Evolutionary conservation across 1,140 invertebrate species (phyloP).

Genomic region (Halictus rubicundus): DNA sequence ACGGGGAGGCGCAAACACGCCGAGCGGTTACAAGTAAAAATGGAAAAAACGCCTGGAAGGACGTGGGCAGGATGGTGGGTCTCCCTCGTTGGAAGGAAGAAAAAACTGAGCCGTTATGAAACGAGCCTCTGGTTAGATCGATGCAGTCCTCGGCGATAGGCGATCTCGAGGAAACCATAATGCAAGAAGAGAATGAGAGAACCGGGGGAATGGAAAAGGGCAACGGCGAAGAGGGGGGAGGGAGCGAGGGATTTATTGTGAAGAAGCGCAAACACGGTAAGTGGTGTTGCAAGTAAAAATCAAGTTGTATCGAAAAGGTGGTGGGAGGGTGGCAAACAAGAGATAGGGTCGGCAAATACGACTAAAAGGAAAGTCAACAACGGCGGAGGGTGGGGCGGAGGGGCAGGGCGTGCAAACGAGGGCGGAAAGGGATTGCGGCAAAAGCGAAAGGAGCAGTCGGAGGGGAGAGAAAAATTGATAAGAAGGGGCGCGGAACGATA

Average conservation of each 20-base stretch:
- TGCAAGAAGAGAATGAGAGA: not conserved
- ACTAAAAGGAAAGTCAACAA: slow-evolving; percentile 38
- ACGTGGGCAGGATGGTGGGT: too few relatives aligned
- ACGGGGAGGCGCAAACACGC: too few relatives aligned
- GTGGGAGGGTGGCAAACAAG: not conserved
- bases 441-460: not conserved
- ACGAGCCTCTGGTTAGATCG: not conserved
- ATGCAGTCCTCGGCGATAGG: not conserved
- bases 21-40: too few relatives aligned
- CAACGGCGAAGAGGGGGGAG: too few relatives aligned
- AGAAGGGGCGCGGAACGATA: slow-evolving; percentile 15
- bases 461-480: slow-evolving; percentile 29
- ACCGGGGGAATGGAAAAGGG: too few relatives aligned
- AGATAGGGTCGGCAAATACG: slow-evolving; percentile 22
- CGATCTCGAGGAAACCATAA: not conserved
- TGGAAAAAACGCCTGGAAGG: too few relatives aligned
- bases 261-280: not conserved
- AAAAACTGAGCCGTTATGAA: not conserved
- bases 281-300: slow-evolving; percentile 22
- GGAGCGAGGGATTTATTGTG: not conserved
- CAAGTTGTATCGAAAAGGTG: slow-evolving; percentile 15
- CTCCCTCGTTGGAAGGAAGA: too few relatives aligned
- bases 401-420: slow-evolving; percentile 22
- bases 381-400: not conserved
- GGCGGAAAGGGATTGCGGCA: slow-evolving; percentile 8